Conservation (phyloP, 2,113 vertebrate genomes). For the Perccottus glenii region DNA sequence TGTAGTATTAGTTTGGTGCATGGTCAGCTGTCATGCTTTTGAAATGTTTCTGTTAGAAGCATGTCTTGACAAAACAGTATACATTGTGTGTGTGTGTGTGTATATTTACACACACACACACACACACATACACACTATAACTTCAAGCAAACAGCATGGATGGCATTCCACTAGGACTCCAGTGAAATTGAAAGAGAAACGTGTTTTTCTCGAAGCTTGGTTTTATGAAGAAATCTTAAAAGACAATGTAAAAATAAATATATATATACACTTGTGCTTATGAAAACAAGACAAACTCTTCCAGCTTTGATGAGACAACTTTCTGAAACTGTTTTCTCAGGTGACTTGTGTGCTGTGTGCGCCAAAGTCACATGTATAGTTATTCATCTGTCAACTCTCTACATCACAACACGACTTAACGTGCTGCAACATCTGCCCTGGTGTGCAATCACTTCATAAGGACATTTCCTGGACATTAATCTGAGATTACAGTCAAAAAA, state of each 20-base stretch:
- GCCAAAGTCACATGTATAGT: slow-evolving; percentile 7
- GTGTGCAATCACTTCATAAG: slow-evolving; percentile 39
- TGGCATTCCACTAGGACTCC: not conserved
- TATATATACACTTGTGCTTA: not conserved
- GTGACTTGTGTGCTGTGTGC: slow-evolving; percentile 21
- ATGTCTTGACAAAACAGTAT: too few relatives aligned
- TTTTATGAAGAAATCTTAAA: not conserved
- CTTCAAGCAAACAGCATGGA: slow-evolving; percentile 3
- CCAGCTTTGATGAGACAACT: slow-evolving; percentile 5
- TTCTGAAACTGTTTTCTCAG: slow-evolving; percentile 16
- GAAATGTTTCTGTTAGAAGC: too few relatives aligned
- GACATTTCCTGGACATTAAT: slow-evolving; percentile 65
- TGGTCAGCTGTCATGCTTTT: too few relatives aligned
- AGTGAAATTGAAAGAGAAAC: not conserved
- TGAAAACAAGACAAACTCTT: slow-evolving; percentile 11
- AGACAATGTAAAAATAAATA: not conserved
- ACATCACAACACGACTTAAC: slow-evolving; percentile 20
- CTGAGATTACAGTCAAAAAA: slow-evolving; percentile 67
- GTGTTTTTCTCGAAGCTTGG: not conserved
- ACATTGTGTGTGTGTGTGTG: too few relatives aligned
- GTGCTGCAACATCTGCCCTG: slow-evolving; percentile 33
- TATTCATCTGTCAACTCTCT: slow-evolving; percentile 23
- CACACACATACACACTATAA: not conserved
- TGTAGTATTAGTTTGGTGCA: too few relatives aligned
- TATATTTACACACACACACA: too few relatives aligned